Conservation (phyloP, 23 tunicate species). For the Corella eumyota region DNA sequence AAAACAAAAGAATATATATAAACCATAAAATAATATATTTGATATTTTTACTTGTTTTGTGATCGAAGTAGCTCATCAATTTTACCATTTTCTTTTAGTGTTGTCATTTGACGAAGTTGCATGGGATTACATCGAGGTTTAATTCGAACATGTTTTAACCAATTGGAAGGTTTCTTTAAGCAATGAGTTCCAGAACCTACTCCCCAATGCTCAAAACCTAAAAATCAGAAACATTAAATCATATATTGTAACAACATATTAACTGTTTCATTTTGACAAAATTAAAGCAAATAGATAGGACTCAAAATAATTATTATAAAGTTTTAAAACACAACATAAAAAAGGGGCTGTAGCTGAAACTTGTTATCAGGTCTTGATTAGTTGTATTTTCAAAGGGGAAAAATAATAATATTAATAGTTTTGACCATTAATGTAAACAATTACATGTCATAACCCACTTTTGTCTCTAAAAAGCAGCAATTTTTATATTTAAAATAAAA, state of each 20-base stretch:
- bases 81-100: constrained; percentile 27
- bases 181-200: constrained; percentile 54
- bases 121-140: constrained; percentile 31
- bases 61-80: constrained; percentile 63
- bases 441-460: too few species aligned
- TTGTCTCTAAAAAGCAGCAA: too few species aligned
- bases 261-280: background rate
- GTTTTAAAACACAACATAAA: background rate
- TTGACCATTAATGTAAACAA: too few species aligned
- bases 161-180: constrained; percentile 65
- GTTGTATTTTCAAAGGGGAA: too few species aligned
- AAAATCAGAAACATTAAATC: too few species aligned
- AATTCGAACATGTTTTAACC: constrained; percentile 40
- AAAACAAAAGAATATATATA: too few species aligned
- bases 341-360: too few species aligned
- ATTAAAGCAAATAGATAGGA: background rate
- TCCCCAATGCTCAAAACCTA: constrained; percentile 87
- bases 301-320: background rate
- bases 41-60: constrained; percentile 60
- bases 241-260: too few species aligned
- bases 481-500: too few species aligned
- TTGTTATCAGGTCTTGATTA: too few species aligned
- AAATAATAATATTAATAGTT: too few species aligned
- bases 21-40: too few species aligned
- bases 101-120: constrained; percentile 57